Base-by-base conservation (phyloP, 2,888 invertebrate genomes). In the Ochropacha duplaris region DNA sequence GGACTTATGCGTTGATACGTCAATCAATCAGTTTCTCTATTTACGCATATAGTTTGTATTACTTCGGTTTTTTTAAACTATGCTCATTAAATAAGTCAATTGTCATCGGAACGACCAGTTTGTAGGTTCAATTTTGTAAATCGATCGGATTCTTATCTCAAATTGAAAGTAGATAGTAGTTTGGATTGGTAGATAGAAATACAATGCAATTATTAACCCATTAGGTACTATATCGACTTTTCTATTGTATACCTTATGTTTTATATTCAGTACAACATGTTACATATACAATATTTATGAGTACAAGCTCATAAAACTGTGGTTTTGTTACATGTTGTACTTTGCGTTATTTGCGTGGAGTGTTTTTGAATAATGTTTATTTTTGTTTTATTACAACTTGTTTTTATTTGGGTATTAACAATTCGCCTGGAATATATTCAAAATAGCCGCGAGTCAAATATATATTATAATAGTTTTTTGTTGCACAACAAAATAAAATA, bases 191-290 rank as follows among this genome's bases (percentile, higher is more conserved):
- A 59, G 60, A 66, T 56, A 64, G 64, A 66, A 72, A 57, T 65
- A 58, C 58, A 59, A 61, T 72, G 68, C 65, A 72, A 79, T 78
- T 76, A 78, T 72, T 62, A 62, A 68, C 49, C 64, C 73, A 78
- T 79, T 71, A 76, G 26, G 56, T 60, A 58, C 56, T 16, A 16
- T 52, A 34, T 52, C 31, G 34, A 52, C 4, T 52, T 50, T 60
- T 36, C 49, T 50, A 54, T 44, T 50, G 24, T 54, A 50, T 14
- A 50, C 14, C 24, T 49, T 22, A 26, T 26, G 24, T 44, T 19
- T 19, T n/a, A 44, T 44, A 44, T n/a, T 44, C 44, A 9, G 44
- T 44, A 44, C 44, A 44, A 44, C 44, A 44, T 44, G 44, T 44
- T 44, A 44, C 44, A 44, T 44, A 44, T 44, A 44, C 16, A 44